Conservation (phyloP, 2,888 invertebrate genomes). For the Phragmatobia fuliginosa region DNA sequence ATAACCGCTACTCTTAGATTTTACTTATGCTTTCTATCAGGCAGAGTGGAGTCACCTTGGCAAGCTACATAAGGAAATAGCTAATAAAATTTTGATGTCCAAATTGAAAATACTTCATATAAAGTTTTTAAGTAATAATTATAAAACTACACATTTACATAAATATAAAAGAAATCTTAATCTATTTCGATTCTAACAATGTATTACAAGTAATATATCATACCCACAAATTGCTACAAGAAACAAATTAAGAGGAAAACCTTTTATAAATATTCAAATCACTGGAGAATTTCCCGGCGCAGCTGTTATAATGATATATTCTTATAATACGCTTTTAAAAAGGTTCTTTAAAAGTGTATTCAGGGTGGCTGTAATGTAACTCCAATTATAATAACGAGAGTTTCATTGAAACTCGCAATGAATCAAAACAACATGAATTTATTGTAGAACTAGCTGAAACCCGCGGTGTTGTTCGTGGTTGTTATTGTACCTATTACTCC, state of each 20-base stretch:
- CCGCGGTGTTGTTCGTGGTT: too few relatives aligned
- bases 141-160: not conserved
- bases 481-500: too few relatives aligned
- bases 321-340: conserved; percentile 14
- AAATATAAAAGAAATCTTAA: not conserved
- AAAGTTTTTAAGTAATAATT: too few relatives aligned
- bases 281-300: not conserved
- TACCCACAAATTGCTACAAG: conserved; percentile 14
- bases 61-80: too few relatives aligned
- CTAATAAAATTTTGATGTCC: too few relatives aligned
- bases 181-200: too few relatives aligned
- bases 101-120: too few relatives aligned
- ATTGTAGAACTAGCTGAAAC: conserved; percentile 25
- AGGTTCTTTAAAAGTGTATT: conserved; percentile 12
- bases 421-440: conserved; percentile 27
- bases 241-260: conserved; percentile 13
- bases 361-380: conserved; percentile 22
- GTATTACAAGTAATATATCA: conserved; percentile 18
- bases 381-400: conserved; percentile 33
- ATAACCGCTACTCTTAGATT: too few relatives aligned
- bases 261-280: conserved; percentile 17
- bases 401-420: conserved; percentile 27
- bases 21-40: too few relatives aligned
- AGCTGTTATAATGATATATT: conserved; percentile 20
- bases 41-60: too few relatives aligned